Base-by-base conservation (phyloP, 2,113 vertebrate species). In the Silurus asotus region DNA sequence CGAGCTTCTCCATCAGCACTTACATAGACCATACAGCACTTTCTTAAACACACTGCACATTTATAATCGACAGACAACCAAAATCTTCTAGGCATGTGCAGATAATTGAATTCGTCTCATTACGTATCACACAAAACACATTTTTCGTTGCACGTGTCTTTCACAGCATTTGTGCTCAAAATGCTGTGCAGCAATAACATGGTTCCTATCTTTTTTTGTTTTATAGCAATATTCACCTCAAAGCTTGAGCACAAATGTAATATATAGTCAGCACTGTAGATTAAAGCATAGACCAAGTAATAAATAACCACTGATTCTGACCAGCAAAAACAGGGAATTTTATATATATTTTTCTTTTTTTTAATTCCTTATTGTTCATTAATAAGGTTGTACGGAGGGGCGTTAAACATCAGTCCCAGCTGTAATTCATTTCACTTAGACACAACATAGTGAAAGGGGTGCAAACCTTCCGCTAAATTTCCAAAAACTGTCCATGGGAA, bases 11-110 rank as follows among this genome's bases (percentile, higher is more conserved):
- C 14, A 61, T 37, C 8, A 45, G 77, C 56, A 79, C 77, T 45
- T 79, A 79, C 56, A 79, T 56, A 61, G 20, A 79, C 56, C 77
- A 58, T 45, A 45, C 10, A 59, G n/a, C 77, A 79, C 77, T 45
- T 79, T 59, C 77, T 79, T 25, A n/a, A 55, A 7, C 72, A 51
- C 23, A 53, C 49, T 45, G n/a, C 76, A 78, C 51, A 56, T 8
- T 15, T 20, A 13, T 25, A 7, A 6, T 55, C 75, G 4, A 58
- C 75, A 58, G 28, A 17, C 75, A 58, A 56, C 7, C 7, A 15
- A 56, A 19, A 58, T 9, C 55, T 45, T 79, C 28, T 59, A 79
- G 77, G 56, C 77, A 79, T 59, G 77, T 79, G 77, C 17, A 2
- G 77, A 79, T 17, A 20, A 28, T 5, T 5, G 1, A 8, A 15